Evolutionary conservation across 2,113 vertebrate species (phyloP).

Genomic region (Mirounga angustirostris): DNA sequence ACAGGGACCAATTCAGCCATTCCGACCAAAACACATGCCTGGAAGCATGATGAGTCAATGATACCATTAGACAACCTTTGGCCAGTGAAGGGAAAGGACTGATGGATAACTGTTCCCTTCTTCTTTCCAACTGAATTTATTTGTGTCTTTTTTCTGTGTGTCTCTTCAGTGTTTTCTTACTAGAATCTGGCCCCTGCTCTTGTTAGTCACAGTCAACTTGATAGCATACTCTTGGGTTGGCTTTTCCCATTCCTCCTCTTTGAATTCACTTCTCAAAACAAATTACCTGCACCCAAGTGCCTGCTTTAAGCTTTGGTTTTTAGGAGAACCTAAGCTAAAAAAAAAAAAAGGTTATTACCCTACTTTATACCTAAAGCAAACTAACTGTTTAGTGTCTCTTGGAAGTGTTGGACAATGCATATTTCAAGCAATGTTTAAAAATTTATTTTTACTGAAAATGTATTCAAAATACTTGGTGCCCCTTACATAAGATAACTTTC

Average conservation of each 20-base stretch:
- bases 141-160: neutral
- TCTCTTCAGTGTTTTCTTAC: neutral
- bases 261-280: neutral
- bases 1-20: neutral
- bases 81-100: neutral
- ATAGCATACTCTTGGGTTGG: neutral
- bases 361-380: neutral
- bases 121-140: neutral
- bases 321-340: neutral
- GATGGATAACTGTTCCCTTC: neutral
- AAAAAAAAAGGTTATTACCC: neutral
- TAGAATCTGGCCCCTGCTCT: neutral
- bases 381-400: neutral
- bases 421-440: constrained; percentile 33
- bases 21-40: neutral
- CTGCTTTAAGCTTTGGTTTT: neutral
- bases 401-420: constrained; percentile 16
- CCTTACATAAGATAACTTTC: constrained; percentile 19
- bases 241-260: neutral
- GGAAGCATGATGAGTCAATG: neutral
- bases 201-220: neutral
- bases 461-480: constrained; percentile 30
- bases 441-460: constrained; percentile 58
- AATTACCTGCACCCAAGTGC: neutral
- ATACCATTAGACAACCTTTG: neutral